Evolutionary conservation across 2,797 vertebrate species (phyloP).

Genomic region (Falco concolor): DNA sequence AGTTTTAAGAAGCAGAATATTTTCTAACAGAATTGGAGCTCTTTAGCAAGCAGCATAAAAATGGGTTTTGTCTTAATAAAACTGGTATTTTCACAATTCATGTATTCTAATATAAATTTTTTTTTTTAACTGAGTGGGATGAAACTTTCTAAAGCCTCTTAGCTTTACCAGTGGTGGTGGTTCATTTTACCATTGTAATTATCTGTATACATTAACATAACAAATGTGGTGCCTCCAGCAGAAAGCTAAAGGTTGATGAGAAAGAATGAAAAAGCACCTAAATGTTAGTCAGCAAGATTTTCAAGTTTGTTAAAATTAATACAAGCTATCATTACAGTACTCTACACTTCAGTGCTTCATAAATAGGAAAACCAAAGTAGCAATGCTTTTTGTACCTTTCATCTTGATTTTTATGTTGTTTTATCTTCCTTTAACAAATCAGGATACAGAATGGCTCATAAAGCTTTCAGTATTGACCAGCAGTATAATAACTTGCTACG

Average conservation of each 20-base stretch:
- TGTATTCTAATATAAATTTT: neutral
- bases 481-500: neutral
- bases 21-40: neutral
- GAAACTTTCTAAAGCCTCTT: neutral
- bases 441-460: neutral
- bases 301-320: conserved; percentile 45
- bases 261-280: conserved; percentile 14
- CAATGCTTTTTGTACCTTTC: neutral
- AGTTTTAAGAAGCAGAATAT: neutral
- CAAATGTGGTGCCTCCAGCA: neutral
- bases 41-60: neutral
- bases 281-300: conserved; percentile 39
- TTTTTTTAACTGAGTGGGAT: neutral
- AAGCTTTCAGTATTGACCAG: neutral
- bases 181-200: conserved; percentile 14
- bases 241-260: conserved; percentile 29
- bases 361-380: conserved; percentile 25
- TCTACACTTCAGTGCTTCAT: conserved; percentile 27
- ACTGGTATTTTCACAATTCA: neutral
- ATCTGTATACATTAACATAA: neutral
- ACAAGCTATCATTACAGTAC: neutral
- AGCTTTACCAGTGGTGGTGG: neutral
- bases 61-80: neutral
- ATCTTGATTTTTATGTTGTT: neutral
- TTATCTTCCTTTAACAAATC: neutral